Base-by-base conservation (phyloP, 2,797 vertebrate species). In the Spinibarbus caldwelli region DNA sequence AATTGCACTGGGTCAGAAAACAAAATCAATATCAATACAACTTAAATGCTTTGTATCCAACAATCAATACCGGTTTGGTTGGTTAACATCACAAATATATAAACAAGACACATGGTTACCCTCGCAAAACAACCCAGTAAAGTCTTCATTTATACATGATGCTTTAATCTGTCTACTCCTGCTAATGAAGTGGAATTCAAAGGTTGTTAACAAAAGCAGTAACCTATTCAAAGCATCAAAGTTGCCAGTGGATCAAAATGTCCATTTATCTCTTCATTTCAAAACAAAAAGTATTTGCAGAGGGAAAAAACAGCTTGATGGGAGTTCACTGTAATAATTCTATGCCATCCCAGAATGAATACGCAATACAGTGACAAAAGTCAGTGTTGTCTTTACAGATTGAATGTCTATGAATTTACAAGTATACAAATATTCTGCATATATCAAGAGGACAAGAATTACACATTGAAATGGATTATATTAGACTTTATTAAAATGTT, bases 401-500 rank as follows among this genome's bases (percentile, higher is more conserved):
- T 88, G 14, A 57, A 78, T 80, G 86, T 64, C 59, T 78, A 87
- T 89, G 85, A 85, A 64, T 82, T 82, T 86, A 85, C 83, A 90
- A 52, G 86, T 87, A 89, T 87, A 86, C 85, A 90, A 89, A 90
- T 91, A 79, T 72, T 85, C 78, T 38, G 84, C 88, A 85, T 78
- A 88, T 83, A 91, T 87, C 87, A 88, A 93, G 91, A 91, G 93
- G 90, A 95, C 92, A 95, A 95, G 89, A 95, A 95, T 91, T 94
- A 95, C 93, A 93, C 93, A 90, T 90, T 92, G 90, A 93, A 92
- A 94, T 93, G 92, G 94, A 95, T 96, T 96, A 96, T 95, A 96
- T 96, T 96, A 95, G 93, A 94, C 94, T 96, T 95, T 95, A 96
- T 96, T 95, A 94, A 95, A 95, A 92, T 93, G 94, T 94, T 92